Evolutionary conservation across 2,888 invertebrate genomes (phyloP).

Genomic region (Stenurella melanura): DNA sequence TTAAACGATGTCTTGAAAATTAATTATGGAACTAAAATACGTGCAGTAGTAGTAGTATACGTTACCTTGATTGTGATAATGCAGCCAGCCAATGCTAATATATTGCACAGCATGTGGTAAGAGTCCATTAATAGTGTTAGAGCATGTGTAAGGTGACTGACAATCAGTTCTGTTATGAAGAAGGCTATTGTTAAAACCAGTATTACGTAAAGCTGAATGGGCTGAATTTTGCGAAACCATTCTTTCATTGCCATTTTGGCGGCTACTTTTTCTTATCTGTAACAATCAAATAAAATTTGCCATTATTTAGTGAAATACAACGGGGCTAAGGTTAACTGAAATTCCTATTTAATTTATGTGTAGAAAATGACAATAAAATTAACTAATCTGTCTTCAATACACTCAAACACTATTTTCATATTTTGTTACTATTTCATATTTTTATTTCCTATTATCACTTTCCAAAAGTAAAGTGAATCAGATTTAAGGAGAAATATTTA

Average conservation of each 20-base stretch:
- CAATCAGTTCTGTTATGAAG: slow-evolving; percentile 88
- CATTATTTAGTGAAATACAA: background rate
- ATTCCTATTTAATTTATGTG: background rate
- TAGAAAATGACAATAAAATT: too few species aligned
- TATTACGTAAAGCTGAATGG: slow-evolving; percentile 84
- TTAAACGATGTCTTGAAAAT: background rate
- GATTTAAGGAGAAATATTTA: too few species aligned
- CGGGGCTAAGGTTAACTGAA: background rate
- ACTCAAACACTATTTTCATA: too few species aligned
- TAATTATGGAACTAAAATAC: slow-evolving; percentile 2
- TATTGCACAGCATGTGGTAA: slow-evolving; percentile 95
- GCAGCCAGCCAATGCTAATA: slow-evolving; percentile 89
- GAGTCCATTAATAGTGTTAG: slow-evolving; percentile 93
- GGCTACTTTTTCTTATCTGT: slow-evolving; percentile 24
- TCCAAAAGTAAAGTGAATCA: too few species aligned
- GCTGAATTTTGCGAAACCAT: slow-evolving; percentile 83
- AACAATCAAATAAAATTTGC: background rate
- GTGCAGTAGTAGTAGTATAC: slow-evolving; percentile 1
- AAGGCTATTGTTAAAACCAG: slow-evolving; percentile 83
- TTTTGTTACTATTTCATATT: too few species aligned
- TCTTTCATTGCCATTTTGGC: slow-evolving; percentile 84
- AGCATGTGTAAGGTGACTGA: slow-evolving; percentile 93
- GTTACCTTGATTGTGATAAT: slow-evolving; percentile 87
- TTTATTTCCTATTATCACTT: too few species aligned
- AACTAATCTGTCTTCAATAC: too few species aligned